A percentile compares a stretch with the other conserved stretches of the same genome.
Conservation (phyloP, 2,888 invertebrate species). For the Malachius bipustulatus region DNA sequence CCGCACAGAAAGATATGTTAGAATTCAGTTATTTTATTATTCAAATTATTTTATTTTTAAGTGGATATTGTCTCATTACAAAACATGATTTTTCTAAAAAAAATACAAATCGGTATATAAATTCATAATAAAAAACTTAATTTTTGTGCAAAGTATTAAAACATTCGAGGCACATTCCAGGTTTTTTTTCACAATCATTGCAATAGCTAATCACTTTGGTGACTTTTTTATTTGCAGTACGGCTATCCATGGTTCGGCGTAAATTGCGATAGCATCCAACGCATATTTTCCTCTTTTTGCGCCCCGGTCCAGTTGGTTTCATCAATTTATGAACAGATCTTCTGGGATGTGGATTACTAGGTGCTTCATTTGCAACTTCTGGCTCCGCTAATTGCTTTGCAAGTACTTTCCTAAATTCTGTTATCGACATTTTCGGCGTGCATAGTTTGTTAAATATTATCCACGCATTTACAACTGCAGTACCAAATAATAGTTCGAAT, state of each 20-base stretch:
- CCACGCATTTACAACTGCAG: too few species aligned
- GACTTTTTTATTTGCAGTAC: slow-evolving; percentile 12
- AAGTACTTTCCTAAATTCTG: slow-evolving; percentile 11
- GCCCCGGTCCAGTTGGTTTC: slow-evolving; percentile 11
- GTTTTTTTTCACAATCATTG: slow-evolving; percentile 10
- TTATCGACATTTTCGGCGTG: slow-evolving; percentile 10
- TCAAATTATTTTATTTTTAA: too few species aligned
- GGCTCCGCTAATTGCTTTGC: slow-evolving; percentile 7
- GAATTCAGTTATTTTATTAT: too few species aligned
- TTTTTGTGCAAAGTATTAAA: slow-evolving; percentile 17
- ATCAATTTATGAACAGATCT: slow-evolving; percentile 12
- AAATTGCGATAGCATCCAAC: slow-evolving; percentile 12
- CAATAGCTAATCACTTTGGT: slow-evolving; percentile 11
- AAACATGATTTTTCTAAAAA: too few species aligned
- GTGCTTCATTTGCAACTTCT: not conserved
- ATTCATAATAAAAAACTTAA: too few species aligned
- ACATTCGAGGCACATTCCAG: slow-evolving; percentile 11
- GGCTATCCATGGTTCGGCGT: slow-evolving; percentile 6
- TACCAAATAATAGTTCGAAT: slow-evolving; percentile 12
- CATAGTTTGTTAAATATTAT: slow-evolving; percentile 8
- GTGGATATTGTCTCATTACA: too few species aligned
- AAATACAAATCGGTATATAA: too few species aligned
- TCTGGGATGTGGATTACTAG: too few species aligned
- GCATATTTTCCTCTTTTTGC: slow-evolving; percentile 14
- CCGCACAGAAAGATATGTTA: too few species aligned